Evolutionary conservation across 2,888 invertebrate genomes (phyloP).

Genomic region (Sesamia inferens): DNA sequence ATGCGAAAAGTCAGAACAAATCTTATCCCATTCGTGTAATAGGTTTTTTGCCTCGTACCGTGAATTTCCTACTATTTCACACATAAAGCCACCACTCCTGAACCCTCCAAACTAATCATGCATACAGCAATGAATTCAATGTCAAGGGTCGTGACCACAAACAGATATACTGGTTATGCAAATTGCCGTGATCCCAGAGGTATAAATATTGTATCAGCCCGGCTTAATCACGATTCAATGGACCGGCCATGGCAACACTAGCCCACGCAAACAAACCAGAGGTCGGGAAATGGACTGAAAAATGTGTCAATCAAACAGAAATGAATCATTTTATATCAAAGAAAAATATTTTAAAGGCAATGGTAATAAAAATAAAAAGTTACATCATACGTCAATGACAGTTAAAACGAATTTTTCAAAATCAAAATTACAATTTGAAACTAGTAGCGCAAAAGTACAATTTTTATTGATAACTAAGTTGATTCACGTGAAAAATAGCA

Average conservation of each 20-base stretch:
- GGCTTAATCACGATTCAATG: slow-evolving; percentile 21
- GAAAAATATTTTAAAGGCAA: slow-evolving; percentile 5
- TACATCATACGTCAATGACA: slow-evolving; percentile 10
- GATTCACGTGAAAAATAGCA: no score
- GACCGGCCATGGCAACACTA: slow-evolving; percentile 2
- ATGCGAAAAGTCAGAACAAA: background rate
- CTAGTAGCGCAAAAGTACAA: background rate
- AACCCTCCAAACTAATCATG: slow-evolving; percentile 7
- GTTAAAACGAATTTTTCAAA: background rate
- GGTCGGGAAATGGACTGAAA: slow-evolving; percentile 4
- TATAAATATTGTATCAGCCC: slow-evolving; percentile 11
- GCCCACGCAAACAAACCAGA: background rate
- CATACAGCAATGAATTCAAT: background rate
- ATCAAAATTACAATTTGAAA: background rate
- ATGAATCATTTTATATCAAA: slow-evolving; percentile 15
- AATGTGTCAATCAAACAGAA: slow-evolving; percentile 20
- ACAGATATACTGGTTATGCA: slow-evolving; percentile 21
- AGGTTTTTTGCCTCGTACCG: slow-evolving; percentile 17
- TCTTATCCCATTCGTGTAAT: background rate
- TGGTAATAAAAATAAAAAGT: background rate
- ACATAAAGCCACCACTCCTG: slow-evolving; percentile 8
- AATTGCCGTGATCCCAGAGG: slow-evolving; percentile 17
- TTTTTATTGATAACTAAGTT: no score
- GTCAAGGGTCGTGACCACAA: slow-evolving; percentile 16
- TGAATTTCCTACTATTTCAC: background rate